Percentiles rank a stretch among this genome's conserved stretches.
phyloP scores from a whole-genome alignment of 92 coral and sea anemone genomes.

The Micromussa lordhowensis region DNA sequence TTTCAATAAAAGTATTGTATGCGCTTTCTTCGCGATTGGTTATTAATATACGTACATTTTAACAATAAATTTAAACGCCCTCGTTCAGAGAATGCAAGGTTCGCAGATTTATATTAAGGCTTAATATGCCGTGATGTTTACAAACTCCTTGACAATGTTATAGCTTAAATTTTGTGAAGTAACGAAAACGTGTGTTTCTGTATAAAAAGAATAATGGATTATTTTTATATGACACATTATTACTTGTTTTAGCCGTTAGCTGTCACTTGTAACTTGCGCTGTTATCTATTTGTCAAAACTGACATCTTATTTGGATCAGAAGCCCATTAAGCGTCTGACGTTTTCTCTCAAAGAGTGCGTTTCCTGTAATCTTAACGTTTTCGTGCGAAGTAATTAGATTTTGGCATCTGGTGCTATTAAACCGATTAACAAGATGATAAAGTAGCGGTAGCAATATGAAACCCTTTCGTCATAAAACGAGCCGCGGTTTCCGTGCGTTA shows the following conservation, averaged over 20 bases:
- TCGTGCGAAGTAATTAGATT: conserved; percentile 12
- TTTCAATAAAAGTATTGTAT: not conserved
- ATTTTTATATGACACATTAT: not conserved
- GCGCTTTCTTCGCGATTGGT: not conserved
- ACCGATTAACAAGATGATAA: not conserved
- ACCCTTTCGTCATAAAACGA: not conserved
- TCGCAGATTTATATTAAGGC: not conserved
- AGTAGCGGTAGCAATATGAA: not conserved
- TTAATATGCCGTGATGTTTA: not conserved
- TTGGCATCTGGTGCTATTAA: not conserved
- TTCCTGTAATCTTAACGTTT: conserved; percentile 1
- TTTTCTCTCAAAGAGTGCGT: not conserved
- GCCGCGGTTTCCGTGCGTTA: not conserved
- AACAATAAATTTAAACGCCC: not conserved
- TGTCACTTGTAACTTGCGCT: not conserved
- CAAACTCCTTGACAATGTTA: not conserved
- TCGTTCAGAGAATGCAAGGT: not conserved
- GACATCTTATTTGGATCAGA: not conserved
- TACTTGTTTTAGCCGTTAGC: not conserved
- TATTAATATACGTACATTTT: not conserved
- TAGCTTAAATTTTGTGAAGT: not conserved
- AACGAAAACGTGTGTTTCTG: not conserved
- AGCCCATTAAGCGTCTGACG: not conserved
- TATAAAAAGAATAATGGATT: not conserved
- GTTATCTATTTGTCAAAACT: not conserved